These are phyloP conservation scores for Epizoanthus illoricatus DNA, from an alignment of 92 coral and sea anemone species.

Conservation along the genomic window DNA sequence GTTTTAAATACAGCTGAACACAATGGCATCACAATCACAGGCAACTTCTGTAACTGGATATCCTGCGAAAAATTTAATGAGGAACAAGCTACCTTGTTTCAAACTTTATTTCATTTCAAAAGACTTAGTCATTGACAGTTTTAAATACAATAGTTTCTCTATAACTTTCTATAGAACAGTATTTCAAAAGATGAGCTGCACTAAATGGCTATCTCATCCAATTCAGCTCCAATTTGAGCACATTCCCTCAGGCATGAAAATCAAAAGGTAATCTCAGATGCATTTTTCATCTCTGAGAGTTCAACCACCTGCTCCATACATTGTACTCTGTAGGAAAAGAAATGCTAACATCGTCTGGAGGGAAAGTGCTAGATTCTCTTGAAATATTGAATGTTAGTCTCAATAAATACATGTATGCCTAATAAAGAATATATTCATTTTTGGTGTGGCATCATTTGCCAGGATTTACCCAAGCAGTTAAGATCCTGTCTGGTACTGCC, in stretches of 20 bases:
- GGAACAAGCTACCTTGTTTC: conserved; percentile 4
- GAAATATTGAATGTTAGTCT: conserved; percentile 31
- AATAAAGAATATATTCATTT: conserved; percentile 7
- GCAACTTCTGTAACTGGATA: not conserved
- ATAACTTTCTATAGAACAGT: conserved; percentile 1
- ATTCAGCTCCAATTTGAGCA: conserved; percentile 28
- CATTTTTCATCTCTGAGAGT: conserved; percentile 6
- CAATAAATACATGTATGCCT: conserved; percentile 26
- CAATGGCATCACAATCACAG: not conserved
- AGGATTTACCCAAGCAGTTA: conserved; percentile 20
- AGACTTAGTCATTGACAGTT: conserved; percentile 22
- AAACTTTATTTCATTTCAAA: conserved; percentile 43
- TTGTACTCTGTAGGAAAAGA: conserved; percentile 12
- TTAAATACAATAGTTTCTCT: conserved; percentile 43
- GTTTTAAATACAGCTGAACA: not conserved
- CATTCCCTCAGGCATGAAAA: conserved; percentile 36
- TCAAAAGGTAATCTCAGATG: conserved; percentile 15
- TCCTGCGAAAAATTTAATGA: conserved; percentile 9
- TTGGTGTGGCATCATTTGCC: not conserved
- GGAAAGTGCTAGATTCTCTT: conserved; percentile 33
- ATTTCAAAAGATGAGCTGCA: conserved; percentile 28
- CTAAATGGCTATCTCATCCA: conserved; percentile 33
- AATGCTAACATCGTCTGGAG: conserved; percentile 31
- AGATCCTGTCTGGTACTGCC: conserved; percentile 30
- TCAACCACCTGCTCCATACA: conserved; percentile 28